Conservation (phyloP, 2,113 vertebrate genomes). For the Aphelocoma coerulescens region DNA sequence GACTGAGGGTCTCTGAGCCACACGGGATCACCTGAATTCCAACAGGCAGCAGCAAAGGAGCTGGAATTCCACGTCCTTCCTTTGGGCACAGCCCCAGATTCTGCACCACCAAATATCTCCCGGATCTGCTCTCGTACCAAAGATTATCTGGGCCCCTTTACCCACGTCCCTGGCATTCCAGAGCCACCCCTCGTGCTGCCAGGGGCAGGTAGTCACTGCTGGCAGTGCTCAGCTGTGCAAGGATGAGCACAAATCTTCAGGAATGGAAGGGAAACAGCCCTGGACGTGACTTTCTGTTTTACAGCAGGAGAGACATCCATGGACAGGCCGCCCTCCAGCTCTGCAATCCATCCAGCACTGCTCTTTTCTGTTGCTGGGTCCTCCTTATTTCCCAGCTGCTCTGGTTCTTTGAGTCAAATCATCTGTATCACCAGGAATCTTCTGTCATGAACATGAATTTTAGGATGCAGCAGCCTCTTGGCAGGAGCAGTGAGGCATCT, state of each 20-base stretch:
- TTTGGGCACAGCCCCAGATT: background rate
- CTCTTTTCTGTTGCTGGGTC: background rate
- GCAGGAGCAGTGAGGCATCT: background rate
- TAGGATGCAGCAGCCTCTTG: background rate
- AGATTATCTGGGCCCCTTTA: background rate
- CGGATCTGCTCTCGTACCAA: background rate
- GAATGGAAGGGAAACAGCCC: background rate
- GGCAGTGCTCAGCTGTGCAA: background rate
- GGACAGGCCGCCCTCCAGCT: background rate
- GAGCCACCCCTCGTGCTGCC: accelerated
- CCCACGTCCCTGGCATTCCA: background rate
- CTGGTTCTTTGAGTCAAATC: background rate
- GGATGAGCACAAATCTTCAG: background rate
- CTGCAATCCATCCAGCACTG: background rate
- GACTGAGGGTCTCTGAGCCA: background rate
- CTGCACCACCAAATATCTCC: too few species aligned
- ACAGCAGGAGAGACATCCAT: background rate
- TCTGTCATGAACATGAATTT: background rate
- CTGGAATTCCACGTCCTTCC: background rate
- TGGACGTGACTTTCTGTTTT: background rate
- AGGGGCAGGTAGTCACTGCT: background rate
- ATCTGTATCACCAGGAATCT: background rate
- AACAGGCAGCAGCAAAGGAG: background rate
- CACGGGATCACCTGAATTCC: background rate
- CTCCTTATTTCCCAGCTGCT: background rate